A percentile compares a stretch with the other conserved stretches of the same genome.
phyloP scores from a whole-genome alignment of 2,113 vertebrate species.

The Camelus dromedarius region DNA sequence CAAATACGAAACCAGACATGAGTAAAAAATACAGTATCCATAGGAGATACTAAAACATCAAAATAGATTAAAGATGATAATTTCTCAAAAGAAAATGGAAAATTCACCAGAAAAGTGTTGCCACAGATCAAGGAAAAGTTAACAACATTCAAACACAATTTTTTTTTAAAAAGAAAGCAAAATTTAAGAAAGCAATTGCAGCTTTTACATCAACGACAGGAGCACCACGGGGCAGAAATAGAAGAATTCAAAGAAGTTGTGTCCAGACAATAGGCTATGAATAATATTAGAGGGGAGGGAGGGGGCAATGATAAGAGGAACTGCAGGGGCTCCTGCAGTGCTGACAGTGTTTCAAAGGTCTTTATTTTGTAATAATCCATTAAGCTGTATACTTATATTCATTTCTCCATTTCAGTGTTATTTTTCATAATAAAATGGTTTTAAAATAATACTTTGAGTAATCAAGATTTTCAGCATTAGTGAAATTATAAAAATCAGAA shows the following conservation, averaged over 20 bases:
- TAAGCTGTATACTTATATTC: background rate
- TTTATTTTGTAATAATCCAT: background rate
- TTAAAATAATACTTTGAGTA: background rate
- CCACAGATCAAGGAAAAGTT: background rate
- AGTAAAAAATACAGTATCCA: background rate
- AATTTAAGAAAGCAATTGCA: background rate
- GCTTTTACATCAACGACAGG: background rate
- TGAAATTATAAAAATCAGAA: background rate
- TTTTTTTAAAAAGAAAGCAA: background rate
- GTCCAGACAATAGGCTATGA: background rate
- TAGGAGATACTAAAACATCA: background rate
- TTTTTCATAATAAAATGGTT: constrained; percentile 13
- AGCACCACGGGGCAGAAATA: background rate
- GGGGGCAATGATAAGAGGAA: background rate
- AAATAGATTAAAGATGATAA: background rate
- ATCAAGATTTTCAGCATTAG: background rate
- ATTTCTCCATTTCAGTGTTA: background rate
- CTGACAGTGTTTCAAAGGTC: background rate
- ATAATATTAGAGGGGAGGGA: background rate
- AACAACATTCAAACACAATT: background rate
- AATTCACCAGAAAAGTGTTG: background rate
- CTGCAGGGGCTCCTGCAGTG: too few relatives aligned
- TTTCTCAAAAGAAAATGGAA: constrained; percentile 33
- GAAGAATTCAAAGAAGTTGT: background rate
- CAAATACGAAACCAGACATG: background rate